Percentiles rank a stretch among this genome's conserved stretches.
These are phyloP conservation scores for Dromas ardeola DNA, from an alignment of 2,113 vertebrate genomes.

Conservation along the genomic window DNA sequence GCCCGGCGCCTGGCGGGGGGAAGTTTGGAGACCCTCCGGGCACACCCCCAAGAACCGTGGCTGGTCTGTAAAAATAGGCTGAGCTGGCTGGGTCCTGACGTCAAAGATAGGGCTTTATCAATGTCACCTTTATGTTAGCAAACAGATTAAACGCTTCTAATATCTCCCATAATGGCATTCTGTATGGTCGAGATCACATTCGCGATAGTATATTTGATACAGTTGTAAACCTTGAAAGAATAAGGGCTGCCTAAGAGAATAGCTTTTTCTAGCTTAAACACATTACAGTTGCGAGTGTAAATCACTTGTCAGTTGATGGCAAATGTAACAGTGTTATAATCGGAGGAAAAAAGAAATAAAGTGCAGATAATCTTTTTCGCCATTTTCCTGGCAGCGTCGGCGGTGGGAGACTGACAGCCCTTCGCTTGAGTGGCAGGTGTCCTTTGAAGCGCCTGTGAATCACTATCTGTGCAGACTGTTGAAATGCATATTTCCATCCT, in stretches of 20 bases:
- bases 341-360: constrained; percentile 86
- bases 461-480: constrained; percentile 97
- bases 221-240: constrained; percentile 89
- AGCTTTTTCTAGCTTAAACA: constrained; percentile 83
- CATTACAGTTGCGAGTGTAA: constrained; percentile 90
- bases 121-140: constrained; percentile 88
- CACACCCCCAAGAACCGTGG: background rate
- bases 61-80: background rate
- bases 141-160: constrained; percentile 78
- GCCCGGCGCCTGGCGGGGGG: rapidly evolving
- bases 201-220: constrained; percentile 89
- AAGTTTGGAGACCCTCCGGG: background rate
- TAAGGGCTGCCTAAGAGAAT: constrained; percentile 87
- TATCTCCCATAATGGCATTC: constrained; percentile 85
- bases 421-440: constrained; percentile 99
- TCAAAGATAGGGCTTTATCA: constrained; percentile 81
- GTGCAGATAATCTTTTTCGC: constrained; percentile 97
- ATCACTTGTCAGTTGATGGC: constrained; percentile 96
- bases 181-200: constrained; percentile 82
- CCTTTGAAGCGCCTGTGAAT: constrained; percentile 97
- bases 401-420: constrained; percentile 96
- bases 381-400: constrained; percentile 88
- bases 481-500: constrained; percentile 99
- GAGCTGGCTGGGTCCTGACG: constrained; percentile 63
- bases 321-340: constrained; percentile 90